A percentile compares a stretch with the other conserved stretches of the same genome.
Conservation (phyloP, 2,888 invertebrate species). For the Junonia oenone region DNA sequence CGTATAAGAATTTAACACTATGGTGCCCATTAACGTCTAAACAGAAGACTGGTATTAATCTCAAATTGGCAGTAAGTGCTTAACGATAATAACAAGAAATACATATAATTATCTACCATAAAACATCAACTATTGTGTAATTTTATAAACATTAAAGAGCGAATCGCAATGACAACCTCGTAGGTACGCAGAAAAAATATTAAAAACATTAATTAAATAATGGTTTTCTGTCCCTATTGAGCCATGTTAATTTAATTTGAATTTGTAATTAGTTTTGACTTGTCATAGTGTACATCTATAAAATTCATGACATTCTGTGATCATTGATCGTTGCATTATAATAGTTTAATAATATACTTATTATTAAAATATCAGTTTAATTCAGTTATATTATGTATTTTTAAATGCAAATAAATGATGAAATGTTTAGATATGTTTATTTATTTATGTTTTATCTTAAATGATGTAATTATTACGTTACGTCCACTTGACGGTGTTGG, state of each 20-base stretch:
- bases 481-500: too few relatives aligned
- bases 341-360: not conserved
- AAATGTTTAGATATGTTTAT: too few relatives aligned
- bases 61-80: not conserved
- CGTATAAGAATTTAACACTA: too few relatives aligned
- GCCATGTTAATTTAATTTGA: constrained; percentile 1
- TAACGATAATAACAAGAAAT: too few relatives aligned
- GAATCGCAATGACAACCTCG: not conserved
- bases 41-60: not conserved
- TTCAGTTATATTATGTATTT: not conserved
- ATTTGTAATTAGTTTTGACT: not conserved
- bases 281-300: not conserved
- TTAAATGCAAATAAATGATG: not conserved
- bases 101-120: too few relatives aligned
- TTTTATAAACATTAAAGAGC: not conserved
- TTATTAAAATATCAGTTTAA: too few relatives aligned
- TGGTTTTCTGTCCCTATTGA: not conserved
- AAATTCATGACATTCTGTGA: not conserved
- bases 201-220: constrained; percentile 18
- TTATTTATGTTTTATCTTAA: too few relatives aligned
- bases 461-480: too few relatives aligned
- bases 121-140: not conserved
- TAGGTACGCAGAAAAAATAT: not conserved
- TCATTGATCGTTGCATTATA: not conserved
- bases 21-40: too few relatives aligned